Evolutionary conservation across 2,113 vertebrate genomes (phyloP), one percentile per base, ranked within the genome.

Genomic region (Turdus rufiventris): DNA sequence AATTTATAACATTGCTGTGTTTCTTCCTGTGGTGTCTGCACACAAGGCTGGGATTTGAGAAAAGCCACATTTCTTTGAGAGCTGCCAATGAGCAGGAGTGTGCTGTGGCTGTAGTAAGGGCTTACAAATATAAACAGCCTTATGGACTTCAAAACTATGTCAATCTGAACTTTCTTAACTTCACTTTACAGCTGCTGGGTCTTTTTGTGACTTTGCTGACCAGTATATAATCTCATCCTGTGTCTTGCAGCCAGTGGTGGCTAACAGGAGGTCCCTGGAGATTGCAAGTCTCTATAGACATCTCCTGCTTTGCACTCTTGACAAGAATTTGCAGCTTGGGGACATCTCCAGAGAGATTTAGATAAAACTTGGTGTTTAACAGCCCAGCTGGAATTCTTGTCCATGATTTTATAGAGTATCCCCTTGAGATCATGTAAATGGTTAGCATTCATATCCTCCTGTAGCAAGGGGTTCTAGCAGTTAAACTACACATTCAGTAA

Each of bases 31-130:
- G 50, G n/a, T 66, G 12, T 63, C 38, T 63, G 78, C 63, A n/a
- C 5, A n/a, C 9, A 57, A 34, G 34, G 9, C 47, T 31, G 23
- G 15, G 28, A 28, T 65, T 93, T 85, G 60, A 82, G n/a, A 57
- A 85, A 43, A 82, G 10, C 3, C 1, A 0, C 0, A 0, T 57
- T 85, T 85, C 56, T 85, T 53, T 0, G 1, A 53, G 67, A 66
- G 36, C 36, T 77, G 23, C 15, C 19, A 42, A 10, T 18, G 18
- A 74, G 43, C 19, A 60, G n/a, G 20, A 53, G 5, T 3, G 6
- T 33, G 5, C 26, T 53, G 13, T 33, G 16, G 45, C 26, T 78
- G 8, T 48, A 9, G 4, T 36, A 43, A 77, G 20, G 17, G 5
- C 38, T 88, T 74, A 18, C 60, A 82, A 68, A 53, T 8, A 47